Evolutionary conservation across 1,140 invertebrate genomes (phyloP).

Genomic region (Lepidotrigona ventralis): DNA sequence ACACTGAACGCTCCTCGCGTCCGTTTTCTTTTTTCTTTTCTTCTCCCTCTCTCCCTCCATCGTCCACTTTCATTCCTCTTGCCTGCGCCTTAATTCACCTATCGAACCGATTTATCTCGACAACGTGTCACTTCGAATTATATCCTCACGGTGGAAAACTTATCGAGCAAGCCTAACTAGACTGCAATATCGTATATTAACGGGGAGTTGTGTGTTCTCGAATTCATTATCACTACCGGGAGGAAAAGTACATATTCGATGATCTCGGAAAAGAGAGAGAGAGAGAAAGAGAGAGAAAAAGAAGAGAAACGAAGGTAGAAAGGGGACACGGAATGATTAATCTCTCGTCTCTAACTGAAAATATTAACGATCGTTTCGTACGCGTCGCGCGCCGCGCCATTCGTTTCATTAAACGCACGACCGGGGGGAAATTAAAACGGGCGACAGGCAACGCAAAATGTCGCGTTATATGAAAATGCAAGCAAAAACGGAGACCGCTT

Average conservation of each 20-base stretch:
- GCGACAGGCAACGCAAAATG: constrained; percentile 16
- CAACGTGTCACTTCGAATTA: constrained; percentile 28
- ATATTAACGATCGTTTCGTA: constrained; percentile 28
- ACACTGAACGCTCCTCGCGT: constrained; percentile 38
- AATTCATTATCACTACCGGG: not conserved
- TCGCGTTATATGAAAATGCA: constrained; percentile 26
- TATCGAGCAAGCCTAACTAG: constrained; percentile 1
- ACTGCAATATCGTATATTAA: not conserved
- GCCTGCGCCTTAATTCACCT: not conserved
- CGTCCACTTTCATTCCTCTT: not conserved
- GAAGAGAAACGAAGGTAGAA: not conserved
- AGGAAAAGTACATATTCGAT: not conserved
- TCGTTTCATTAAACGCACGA: constrained; percentile 31
- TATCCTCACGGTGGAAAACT: not conserved
- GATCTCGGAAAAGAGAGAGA: not conserved
- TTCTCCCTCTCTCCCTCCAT: not conserved
- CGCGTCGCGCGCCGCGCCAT: not conserved
- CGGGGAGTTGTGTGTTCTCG: not conserved
- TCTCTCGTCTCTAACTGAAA: constrained; percentile 27
- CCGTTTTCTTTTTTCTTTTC: not conserved
- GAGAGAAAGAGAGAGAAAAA: no score
- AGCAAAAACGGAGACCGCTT: not conserved
- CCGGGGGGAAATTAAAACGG: constrained; percentile 26
- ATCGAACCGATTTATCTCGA: constrained; percentile 32
- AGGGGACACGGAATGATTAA: constrained; percentile 1